Percentiles rank a stretch among this genome's conserved stretches.
Conservation (phyloP, 2,888 invertebrate species). For the Galeruca laticollis region DNA sequence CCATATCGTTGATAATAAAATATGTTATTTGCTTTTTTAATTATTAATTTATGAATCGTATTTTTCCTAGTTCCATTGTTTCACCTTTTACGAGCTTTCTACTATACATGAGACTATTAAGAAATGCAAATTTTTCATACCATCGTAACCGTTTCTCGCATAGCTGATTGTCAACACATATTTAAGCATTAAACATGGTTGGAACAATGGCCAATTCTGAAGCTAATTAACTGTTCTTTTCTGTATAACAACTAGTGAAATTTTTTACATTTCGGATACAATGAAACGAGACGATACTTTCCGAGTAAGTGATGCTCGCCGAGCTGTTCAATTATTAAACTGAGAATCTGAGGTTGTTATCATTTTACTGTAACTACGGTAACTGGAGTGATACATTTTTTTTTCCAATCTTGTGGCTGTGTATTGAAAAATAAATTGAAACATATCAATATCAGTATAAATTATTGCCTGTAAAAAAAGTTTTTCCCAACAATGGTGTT, state of each 20-base stretch:
- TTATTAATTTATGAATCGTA: not conserved
- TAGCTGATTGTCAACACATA: conserved; percentile 40
- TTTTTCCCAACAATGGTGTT: too few relatives aligned
- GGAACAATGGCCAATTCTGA: conserved; percentile 49
- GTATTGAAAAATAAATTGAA: too few relatives aligned
- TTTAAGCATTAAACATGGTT: conserved; percentile 41
- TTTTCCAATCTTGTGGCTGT: too few relatives aligned
- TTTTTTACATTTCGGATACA: conserved; percentile 40
- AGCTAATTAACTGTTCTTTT: conserved; percentile 46
- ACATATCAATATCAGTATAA: too few relatives aligned
- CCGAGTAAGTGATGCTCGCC: not conserved
- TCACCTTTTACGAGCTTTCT: conserved; percentile 6
- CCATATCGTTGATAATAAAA: not conserved
- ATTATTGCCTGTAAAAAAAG: too few relatives aligned
- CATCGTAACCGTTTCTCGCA: conserved; percentile 35
- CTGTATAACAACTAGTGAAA: conserved; percentile 45
- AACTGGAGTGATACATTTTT: too few relatives aligned
- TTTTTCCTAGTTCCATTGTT: not conserved
- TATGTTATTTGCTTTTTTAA: not conserved
- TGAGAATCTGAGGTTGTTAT: not conserved
- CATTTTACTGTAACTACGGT: not conserved
- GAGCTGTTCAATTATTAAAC: not conserved
- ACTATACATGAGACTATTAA: conserved; percentile 20
- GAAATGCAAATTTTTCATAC: conserved; percentile 28
- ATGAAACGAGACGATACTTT: conserved; percentile 36